These are phyloP conservation scores for Atopsyche davidsoni DNA, from an alignment of 1,140 invertebrate genomes.

Conservation along the genomic window DNA sequence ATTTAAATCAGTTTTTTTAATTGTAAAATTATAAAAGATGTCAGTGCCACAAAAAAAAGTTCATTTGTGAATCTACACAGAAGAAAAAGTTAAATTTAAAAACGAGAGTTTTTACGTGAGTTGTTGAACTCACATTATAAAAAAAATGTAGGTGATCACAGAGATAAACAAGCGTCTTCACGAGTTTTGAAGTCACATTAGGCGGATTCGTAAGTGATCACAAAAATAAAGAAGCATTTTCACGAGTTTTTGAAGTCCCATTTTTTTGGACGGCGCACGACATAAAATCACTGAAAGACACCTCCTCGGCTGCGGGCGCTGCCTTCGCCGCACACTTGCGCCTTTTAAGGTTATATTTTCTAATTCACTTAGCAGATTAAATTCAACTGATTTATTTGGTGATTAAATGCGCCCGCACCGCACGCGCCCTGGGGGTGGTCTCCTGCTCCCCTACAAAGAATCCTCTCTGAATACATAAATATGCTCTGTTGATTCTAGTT, in stretches of 20 bases:
- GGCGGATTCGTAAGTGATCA: background rate
- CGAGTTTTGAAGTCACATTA: background rate
- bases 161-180: background rate
- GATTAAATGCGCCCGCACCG: slow-evolving; percentile 25
- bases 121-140: too few species aligned
- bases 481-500: slow-evolving; percentile 24
- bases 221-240: background rate
- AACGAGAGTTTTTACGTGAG: too few species aligned
- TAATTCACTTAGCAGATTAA: slow-evolving; percentile 32
- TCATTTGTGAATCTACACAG: too few species aligned
- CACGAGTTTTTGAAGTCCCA: slow-evolving; percentile 1
- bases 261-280: background rate
- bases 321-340: slow-evolving; percentile 12
- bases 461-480: slow-evolving; percentile 24
- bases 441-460: slow-evolving; percentile 6
- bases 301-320: slow-evolving; percentile 1
- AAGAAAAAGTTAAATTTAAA: too few species aligned
- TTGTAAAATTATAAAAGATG: too few species aligned
- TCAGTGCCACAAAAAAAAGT: too few species aligned
- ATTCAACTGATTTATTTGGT: slow-evolving; percentile 31
- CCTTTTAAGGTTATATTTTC: slow-evolving; percentile 27
- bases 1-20: too few species aligned
- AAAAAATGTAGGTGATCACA: too few species aligned
- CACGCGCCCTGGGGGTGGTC: background rate
- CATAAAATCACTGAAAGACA: background rate